These are phyloP conservation scores for Plebejus anna DNA, from an alignment of 2,888 invertebrate species.

Conservation along the genomic window DNA sequence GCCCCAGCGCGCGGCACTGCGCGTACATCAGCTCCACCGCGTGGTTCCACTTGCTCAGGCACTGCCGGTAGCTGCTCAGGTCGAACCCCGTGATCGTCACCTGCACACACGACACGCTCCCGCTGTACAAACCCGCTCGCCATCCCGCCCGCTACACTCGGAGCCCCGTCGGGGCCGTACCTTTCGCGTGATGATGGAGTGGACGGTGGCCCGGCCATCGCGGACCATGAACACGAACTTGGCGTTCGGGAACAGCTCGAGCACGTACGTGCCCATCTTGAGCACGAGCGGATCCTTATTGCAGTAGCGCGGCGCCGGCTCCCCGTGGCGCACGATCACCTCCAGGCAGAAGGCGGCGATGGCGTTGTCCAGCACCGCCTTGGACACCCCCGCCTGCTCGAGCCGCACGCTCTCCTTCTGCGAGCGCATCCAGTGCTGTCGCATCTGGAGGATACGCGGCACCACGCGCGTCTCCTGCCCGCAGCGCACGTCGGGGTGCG, in stretches of 20 bases:
- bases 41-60: slow-evolving; percentile 97
- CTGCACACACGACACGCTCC: slow-evolving; percentile 42
- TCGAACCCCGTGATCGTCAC: slow-evolving; percentile 94
- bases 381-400: slow-evolving; percentile 95
- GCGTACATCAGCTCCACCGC: slow-evolving; percentile 96
- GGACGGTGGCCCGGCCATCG: slow-evolving; percentile 98
- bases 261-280: slow-evolving; percentile 95
- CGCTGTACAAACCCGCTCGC: no score
- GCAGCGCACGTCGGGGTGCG: slow-evolving; percentile 97
- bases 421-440: slow-evolving; percentile 96
- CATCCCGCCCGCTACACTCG: no score
- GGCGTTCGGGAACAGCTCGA: slow-evolving; percentile 97
- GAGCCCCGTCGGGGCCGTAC: slow-evolving; percentile 57
- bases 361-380: slow-evolving; percentile 95
- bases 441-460: slow-evolving; percentile 96
- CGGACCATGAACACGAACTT: slow-evolving; percentile 99
- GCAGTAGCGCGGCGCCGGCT: slow-evolving; percentile 95
- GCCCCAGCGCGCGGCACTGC: slow-evolving; percentile 92
- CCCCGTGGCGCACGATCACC: slow-evolving; percentile 97
- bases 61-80: slow-evolving; percentile 94
- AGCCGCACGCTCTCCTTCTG: slow-evolving; percentile 94
- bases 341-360: slow-evolving; percentile 98
- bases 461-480: slow-evolving; percentile 98
- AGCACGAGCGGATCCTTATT: slow-evolving; percentile 99
- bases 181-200: slow-evolving; percentile 98